Conservation (phyloP, 2,888 invertebrate species). For the Heliconius ethilla region DNA sequence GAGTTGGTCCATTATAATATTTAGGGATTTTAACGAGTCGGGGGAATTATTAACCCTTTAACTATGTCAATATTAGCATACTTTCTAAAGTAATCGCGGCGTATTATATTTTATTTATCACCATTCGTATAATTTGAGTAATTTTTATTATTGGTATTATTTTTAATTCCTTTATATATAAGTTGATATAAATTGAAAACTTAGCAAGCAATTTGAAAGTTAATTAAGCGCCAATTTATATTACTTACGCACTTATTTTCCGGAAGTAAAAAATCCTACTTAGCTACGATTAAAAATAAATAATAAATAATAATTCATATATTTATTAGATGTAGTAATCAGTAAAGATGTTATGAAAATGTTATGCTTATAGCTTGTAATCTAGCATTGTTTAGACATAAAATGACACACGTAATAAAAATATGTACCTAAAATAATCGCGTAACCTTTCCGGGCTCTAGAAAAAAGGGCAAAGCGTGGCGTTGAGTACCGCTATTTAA, state of each 20-base stretch:
- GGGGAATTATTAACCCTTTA: constrained; percentile 4
- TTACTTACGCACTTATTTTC: neutral
- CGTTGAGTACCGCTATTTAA: too few relatives aligned
- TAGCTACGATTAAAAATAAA: neutral
- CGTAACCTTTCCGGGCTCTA: too few relatives aligned
- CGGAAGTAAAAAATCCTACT: neutral
- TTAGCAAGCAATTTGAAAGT: neutral
- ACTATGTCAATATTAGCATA: constrained; percentile 8
- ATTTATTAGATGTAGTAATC: neutral
- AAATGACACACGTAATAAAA: neutral
- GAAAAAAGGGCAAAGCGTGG: too few relatives aligned
- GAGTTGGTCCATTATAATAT: neutral
- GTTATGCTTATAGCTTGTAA: neutral
- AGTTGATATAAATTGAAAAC: too few relatives aligned
- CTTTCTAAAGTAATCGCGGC: neutral
- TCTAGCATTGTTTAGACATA: neutral
- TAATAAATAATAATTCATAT: neutral
- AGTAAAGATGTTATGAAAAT: neutral
- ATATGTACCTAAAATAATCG: neutral
- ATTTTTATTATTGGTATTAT: neutral
- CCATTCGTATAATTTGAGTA: neutral
- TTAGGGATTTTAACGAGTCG: constrained; percentile 3
- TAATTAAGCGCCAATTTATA: neutral
- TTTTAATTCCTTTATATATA: neutral
- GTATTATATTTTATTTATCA: constrained; percentile 8